Percentiles rank a stretch among this genome's conserved stretches.
Conservation (phyloP, 2,113 vertebrate genomes). For the Psittacara wagleri region DNA sequence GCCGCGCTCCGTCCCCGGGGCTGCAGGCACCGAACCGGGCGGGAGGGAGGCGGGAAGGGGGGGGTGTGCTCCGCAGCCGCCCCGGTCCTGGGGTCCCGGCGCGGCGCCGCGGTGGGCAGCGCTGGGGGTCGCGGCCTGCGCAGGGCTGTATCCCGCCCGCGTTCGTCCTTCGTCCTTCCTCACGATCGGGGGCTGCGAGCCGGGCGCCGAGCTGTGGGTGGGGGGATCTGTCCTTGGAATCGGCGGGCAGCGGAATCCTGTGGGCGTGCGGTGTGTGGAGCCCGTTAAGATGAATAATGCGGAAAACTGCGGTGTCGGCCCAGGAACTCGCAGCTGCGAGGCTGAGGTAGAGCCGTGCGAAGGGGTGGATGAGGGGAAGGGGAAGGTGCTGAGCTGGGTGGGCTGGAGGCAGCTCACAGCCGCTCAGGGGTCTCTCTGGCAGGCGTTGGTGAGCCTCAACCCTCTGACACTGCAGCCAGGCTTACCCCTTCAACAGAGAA, state of each 20-base stretch:
- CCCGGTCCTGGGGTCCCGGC: background rate
- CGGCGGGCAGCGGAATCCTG: background rate
- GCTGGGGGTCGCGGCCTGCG: background rate
- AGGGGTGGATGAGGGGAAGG: background rate
- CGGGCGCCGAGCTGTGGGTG: background rate
- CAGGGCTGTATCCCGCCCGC: background rate
- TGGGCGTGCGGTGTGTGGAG: background rate
- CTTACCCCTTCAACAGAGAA: rapidly evolving
- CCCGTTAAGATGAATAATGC: background rate
- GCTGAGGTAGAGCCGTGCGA: background rate
- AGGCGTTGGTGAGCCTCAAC: rapidly evolving
- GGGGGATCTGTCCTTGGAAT: background rate
- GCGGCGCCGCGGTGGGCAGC: background rate
- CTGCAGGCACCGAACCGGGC: too few species aligned
- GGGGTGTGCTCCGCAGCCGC: background rate
- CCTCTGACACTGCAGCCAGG: background rate
- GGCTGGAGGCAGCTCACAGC: background rate
- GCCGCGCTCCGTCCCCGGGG: too few species aligned
- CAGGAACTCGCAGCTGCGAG: background rate
- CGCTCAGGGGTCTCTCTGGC: background rate
- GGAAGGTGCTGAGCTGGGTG: background rate
- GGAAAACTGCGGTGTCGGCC: background rate
- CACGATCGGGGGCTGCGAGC: background rate
- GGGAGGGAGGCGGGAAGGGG: background rate
- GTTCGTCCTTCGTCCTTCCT: background rate